Base-by-base conservation (phyloP, 2,797 vertebrate species). In the Dermochelys coriacea region DNA sequence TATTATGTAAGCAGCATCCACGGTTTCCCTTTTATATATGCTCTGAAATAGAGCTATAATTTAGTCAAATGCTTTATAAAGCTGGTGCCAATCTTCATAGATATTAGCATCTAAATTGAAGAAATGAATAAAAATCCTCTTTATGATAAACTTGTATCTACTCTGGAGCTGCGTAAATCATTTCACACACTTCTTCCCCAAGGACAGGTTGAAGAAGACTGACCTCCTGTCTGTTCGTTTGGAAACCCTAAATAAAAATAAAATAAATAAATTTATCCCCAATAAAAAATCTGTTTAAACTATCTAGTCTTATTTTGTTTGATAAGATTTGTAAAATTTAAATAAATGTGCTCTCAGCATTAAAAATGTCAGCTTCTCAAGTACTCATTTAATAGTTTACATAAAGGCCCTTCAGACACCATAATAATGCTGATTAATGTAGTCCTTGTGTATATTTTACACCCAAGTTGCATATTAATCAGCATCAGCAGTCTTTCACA, bases 401-500 rank as follows among this genome's bases (percentile, higher is more conserved):
- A 71, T 8, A 82, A 78, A 93, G n/a, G 11, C 27, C 37, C 23
- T 91, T 96, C 27, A 84, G 78, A 41, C 45, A 88, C 79, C 88
- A 51, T 86, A 81, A 77, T 91, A 80, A 93, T 94, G 77, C 82
- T 82, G 64, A 77, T 82, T 89, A 77, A 91, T 94, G 80, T 55
- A 85, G 31, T 12, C 18, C 4, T 1, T 52, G 1, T 61, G 5
- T 51, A 45, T 34, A 1, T 86, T 15, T 92, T 87, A 19, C 14
- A 19, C 19, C 84, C 75, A 45, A 6, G 49, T 41, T 80, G n/a
- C 78, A 51, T 78, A 6, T 80, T 34, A 55, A 85, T 95, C 8
- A 82, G 61, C 16, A 23, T 75, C 87, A 80, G 64, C 78, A 89
- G 55, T 71, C 51, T 96, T 79, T 90, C 75, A 18, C 77, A 55